Evolutionary conservation across 1,140 invertebrate genomes (phyloP).

Genomic region (Paracyclopina nana): DNA sequence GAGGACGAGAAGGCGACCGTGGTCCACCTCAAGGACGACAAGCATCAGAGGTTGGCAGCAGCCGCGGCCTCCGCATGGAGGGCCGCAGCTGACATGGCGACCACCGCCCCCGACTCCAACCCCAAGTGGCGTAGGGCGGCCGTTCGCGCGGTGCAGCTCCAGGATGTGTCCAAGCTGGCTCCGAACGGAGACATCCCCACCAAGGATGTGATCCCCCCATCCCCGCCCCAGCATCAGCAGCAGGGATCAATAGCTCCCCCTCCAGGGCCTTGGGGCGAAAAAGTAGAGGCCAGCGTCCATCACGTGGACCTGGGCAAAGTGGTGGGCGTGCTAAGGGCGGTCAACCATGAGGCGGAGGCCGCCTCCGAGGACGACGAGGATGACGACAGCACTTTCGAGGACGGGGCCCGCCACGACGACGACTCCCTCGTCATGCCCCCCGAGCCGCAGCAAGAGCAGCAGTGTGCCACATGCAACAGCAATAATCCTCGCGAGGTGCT

Average conservation of each 20-base stretch:
- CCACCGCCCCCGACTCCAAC: background rate
- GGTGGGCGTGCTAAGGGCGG: background rate
- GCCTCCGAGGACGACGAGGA: background rate
- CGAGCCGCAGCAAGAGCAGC: too few species aligned
- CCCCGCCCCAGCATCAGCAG: too few species aligned
- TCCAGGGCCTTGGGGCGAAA: background rate
- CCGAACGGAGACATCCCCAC: background rate
- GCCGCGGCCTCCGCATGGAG: background rate
- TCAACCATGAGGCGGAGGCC: background rate
- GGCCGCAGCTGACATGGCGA: background rate
- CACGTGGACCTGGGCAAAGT: constrained; percentile 3
- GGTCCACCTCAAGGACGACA: too few species aligned
- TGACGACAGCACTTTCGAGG: background rate
- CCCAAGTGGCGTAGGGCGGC: background rate
- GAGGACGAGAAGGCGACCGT: too few species aligned
- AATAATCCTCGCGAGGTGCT: background rate
- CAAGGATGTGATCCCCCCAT: background rate
- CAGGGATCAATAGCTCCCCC: too few species aligned
- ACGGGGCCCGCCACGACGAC: background rate
- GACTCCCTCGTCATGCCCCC: background rate
- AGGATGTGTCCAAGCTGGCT: background rate
- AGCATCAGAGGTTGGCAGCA: too few species aligned
- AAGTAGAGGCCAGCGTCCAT: background rate
- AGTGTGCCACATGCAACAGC: background rate
- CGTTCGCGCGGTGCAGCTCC: constrained; percentile 1